phyloP scores from a whole-genome alignment of 2,888 invertebrate species.

The Aradus depressus region DNA sequence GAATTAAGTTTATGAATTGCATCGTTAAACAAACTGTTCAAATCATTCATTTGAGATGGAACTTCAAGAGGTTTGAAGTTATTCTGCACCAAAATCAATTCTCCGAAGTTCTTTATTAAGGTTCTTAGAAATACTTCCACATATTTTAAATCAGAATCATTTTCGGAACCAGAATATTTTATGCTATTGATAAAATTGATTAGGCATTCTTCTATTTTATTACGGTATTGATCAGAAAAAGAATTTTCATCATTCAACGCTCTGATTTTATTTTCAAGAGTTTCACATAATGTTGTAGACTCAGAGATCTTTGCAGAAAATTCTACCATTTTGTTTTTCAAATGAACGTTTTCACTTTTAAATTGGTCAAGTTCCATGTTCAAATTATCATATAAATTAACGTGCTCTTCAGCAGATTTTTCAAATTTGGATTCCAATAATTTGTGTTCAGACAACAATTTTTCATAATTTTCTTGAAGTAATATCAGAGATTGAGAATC shows the following conservation, averaged over 20 bases:
- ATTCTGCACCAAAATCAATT: too few relatives aligned
- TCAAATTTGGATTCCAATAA: too few relatives aligned
- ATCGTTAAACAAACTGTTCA: too few relatives aligned
- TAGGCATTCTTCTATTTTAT: not conserved
- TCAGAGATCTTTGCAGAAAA: constrained; percentile 1
- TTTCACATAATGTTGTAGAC: not conserved
- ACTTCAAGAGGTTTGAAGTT: not conserved
- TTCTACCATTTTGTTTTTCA: constrained; percentile 3
- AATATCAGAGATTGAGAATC: too few relatives aligned
- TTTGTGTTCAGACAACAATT: too few relatives aligned
- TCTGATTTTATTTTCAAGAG: constrained; percentile 3
- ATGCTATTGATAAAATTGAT: not conserved
- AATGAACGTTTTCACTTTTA: not conserved
- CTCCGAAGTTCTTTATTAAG: too few relatives aligned
- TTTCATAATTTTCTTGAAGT: too few relatives aligned
- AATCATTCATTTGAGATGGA: not conserved
- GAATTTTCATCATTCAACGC: constrained; percentile 4
- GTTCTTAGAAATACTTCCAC: too few relatives aligned
- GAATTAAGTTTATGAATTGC: too few relatives aligned
- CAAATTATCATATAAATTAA: not conserved
- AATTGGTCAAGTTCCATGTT: constrained; percentile 4
- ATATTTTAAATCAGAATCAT: not conserved
- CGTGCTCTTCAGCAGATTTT: too few relatives aligned
- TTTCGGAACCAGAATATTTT: constrained; percentile 1
- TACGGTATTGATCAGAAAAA: too few relatives aligned